Evolutionary conservation across 2,797 vertebrate genomes (phyloP).

Genomic region (Glyptemys insculpta): DNA sequence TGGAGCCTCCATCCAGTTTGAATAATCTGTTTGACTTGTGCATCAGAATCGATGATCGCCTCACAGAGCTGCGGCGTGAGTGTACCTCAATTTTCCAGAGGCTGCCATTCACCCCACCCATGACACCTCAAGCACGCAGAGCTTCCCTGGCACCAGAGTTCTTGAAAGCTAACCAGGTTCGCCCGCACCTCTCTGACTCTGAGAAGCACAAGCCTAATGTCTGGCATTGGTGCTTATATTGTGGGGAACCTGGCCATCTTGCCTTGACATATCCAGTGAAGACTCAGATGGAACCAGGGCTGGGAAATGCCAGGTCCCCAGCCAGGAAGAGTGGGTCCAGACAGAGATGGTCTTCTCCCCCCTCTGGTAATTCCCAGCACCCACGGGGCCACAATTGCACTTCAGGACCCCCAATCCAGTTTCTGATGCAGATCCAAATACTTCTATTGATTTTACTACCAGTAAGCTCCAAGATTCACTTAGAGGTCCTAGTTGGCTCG

Average conservation of each 20-base stretch:
- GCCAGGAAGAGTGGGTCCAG: not conserved
- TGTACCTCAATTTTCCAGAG: not conserved
- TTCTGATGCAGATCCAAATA: not conserved
- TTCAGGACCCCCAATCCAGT: not conserved
- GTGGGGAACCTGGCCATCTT: not conserved
- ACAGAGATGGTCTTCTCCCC: not conserved
- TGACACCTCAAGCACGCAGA: not conserved
- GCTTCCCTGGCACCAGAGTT: not conserved
- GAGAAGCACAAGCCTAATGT: not conserved
- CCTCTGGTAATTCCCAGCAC: not conserved
- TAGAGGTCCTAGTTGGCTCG: not conserved
- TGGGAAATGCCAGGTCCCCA: not conserved
- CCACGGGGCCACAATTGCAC: not conserved
- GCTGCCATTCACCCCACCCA: not conserved
- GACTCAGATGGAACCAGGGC: not conserved
- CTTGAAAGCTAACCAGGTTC: not conserved
- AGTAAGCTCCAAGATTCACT: not conserved
- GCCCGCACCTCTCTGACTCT: not conserved
- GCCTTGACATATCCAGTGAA: not conserved
- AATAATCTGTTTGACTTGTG: not conserved
- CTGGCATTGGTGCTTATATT: not conserved
- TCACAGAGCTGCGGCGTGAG: not conserved
- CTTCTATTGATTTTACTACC: not conserved
- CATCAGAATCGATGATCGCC: not conserved
- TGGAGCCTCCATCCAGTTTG: not conserved